Percentiles rank a stretch among this genome's conserved stretches.
phyloP scores from a whole-genome alignment of 1,140 invertebrate species.

The Tetragnatha versicolor region DNA sequence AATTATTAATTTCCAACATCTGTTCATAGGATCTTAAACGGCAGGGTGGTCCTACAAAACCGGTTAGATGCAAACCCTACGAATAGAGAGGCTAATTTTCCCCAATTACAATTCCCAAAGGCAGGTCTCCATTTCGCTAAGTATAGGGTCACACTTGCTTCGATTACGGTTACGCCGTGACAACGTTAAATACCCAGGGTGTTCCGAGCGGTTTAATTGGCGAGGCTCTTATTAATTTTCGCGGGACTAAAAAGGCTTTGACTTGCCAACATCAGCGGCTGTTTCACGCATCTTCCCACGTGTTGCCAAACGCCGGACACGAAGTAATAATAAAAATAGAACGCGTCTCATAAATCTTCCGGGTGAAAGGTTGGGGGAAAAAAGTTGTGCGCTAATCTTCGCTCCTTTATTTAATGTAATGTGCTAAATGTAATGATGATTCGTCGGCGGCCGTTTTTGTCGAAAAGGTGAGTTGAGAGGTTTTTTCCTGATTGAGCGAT shows the following conservation, averaged over 20 bases:
- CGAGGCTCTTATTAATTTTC: conserved; percentile 19
- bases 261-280: conserved; percentile 41
- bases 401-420: no score
- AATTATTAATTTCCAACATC: conserved; percentile 39
- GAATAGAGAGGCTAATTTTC: conserved; percentile 47
- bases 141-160: conserved; percentile 37
- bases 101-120: conserved; percentile 36
- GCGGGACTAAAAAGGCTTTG: conserved; percentile 45
- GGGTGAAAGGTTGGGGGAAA: no score
- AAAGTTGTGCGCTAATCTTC: no score
- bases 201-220: conserved; percentile 12
- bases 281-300: conserved; percentile 8
- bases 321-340: no score
- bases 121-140: conserved; percentile 21
- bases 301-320: no score
- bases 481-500: no score
- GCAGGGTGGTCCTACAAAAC: conserved; percentile 41
- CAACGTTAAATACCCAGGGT: conserved; percentile 39
- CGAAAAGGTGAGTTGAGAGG: no score
- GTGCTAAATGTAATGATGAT: no score
- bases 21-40: not conserved
- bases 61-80: conserved; percentile 29
- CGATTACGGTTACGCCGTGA: conserved; percentile 11
- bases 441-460: no score
- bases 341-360: no score